Base-by-base conservation (phyloP, 2,888 invertebrate genomes). In the Loripinus fragilis region DNA sequence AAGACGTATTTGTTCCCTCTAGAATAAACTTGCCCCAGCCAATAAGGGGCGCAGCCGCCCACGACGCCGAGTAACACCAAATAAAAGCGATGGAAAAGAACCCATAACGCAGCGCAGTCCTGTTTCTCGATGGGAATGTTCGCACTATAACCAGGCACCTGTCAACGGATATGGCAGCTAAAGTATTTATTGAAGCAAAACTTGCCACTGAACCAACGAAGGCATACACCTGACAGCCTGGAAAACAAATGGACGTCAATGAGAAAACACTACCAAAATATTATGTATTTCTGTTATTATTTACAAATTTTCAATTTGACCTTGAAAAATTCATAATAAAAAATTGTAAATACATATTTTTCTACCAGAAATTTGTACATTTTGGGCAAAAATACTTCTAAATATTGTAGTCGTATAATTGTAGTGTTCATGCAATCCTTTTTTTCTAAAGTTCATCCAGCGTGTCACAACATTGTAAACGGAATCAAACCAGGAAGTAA, bases 111-210 rank as follows among this genome's bases (percentile, higher is more conserved):
- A 50, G 68, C 0, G 85, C 78, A n/a, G 79, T 70, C 7, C 75
- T 60, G 30, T 67, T 70, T 12, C 71, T 74, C 10, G 25, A 55
- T 2, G 71, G 55, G 8, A 81, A 67, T 25, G 75, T 50, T 35
- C 75, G 67, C 7, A 78, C 77, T 12, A 89, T 86, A 20, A 87
- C 88, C 23, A 78, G 50, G 70, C 85, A 86, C 45, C 87, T 80
- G 60, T 87, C 89, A 10, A 86, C 52, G 10, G 87, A 86, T 52
- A 89, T 87, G 15, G 80, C 76, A 0, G 88, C 82, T 20, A 89
- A 50, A 0, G 86, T 87, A 71, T 86, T 87, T 35, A 89, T 88
- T 12, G 88, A 88, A 15, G 86, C 83, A 60, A 87, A 87, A 66
- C 88, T 86, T 0, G 87, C 52, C 42, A 86, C 35, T 0, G 86